Base-by-base conservation (phyloP, 1,140 invertebrate species). In the Ctenoplectra terminalis region DNA sequence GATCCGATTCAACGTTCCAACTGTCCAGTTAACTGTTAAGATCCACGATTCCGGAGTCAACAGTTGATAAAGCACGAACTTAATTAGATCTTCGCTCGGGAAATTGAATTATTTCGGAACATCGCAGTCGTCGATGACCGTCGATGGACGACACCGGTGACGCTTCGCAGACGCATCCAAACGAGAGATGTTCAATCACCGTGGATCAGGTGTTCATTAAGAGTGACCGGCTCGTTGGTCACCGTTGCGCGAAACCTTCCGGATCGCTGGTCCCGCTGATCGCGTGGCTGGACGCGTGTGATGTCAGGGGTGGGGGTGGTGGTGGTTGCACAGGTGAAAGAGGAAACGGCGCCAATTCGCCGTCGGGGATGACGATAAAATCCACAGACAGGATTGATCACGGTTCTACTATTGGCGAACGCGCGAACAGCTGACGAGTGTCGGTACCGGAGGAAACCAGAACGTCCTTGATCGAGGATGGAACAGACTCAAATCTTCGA, bases 211-310 rank as follows among this genome's bases (percentile, higher is more conserved):
- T 81, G 86, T 85, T 76, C 85, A 87, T 87, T 85, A 88, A 81
- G 64, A 88, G 74, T 83, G 76, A 75, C 69, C 80, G 87, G 77
- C 85, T 87, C 86, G 87, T 88, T 88, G 87, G 67, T 88, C 87
- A 88, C 87, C 79, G 85, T 86, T 79, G 84, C 76, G 86, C 84
- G 83, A 84, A 87, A 87, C 86, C 82, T 86, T 89, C 88, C 89
- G 87, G 84, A 90, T 88, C 82, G 90, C 64, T 90, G 85, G 67
- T 83, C 87, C 81, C 82, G 72, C 31, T 81, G 86, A 87, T 87
- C 86, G 86, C 86, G 86, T 87, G 86, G 85, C 85, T 87, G 81
- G 82, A 77, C 80, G 85, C 87, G 87, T 78, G 86, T 56, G 85
- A 82, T 84, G 82, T 52, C 77, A 50, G 71, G 82, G 73, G 86